Percentiles rank a stretch among this genome's conserved stretches.
phyloP scores from a whole-genome alignment of 2,113 vertebrate species.

The Laticauda laticaudata region DNA sequence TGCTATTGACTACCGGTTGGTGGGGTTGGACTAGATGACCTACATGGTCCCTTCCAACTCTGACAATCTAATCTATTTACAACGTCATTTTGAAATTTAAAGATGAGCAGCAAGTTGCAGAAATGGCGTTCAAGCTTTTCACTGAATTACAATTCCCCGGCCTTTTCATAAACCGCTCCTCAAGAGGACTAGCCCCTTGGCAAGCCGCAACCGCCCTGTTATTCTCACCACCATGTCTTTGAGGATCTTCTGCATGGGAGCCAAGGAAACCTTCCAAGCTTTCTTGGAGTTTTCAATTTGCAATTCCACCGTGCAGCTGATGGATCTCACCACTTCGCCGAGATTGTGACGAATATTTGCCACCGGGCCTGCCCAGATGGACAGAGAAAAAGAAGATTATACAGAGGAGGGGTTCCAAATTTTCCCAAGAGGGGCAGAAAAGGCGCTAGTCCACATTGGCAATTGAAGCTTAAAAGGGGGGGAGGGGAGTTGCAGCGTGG shows the following conservation, averaged over 20 bases:
- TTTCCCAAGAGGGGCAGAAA: background rate
- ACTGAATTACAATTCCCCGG: background rate
- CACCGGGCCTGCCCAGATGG: constrained; percentile 71
- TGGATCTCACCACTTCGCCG: constrained; percentile 70
- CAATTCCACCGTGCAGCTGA: constrained; percentile 83
- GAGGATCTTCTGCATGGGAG: constrained; percentile 68
- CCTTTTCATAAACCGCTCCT: background rate
- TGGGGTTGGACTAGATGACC: no score
- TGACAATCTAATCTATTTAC: no score
- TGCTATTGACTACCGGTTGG: no score
- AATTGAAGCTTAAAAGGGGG: background rate
- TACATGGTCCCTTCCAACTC: no score
- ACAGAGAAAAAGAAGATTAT: background rate
- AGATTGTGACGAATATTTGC: constrained; percentile 80
- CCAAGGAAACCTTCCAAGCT: constrained; percentile 70
- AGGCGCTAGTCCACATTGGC: background rate
- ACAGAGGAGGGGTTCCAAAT: background rate
- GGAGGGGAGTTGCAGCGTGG: rapidly evolving
- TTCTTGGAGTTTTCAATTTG: constrained; percentile 78
- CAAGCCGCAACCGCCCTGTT: rapidly evolving
- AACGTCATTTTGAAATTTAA: background rate
- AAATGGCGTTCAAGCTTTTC: background rate
- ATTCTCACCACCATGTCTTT: constrained; percentile 74
- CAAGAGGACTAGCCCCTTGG: background rate
- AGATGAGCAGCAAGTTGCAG: background rate